These are phyloP conservation scores for Microplitis mediator DNA, from an alignment of 1,140 invertebrate genomes.

Conservation along the genomic window DNA sequence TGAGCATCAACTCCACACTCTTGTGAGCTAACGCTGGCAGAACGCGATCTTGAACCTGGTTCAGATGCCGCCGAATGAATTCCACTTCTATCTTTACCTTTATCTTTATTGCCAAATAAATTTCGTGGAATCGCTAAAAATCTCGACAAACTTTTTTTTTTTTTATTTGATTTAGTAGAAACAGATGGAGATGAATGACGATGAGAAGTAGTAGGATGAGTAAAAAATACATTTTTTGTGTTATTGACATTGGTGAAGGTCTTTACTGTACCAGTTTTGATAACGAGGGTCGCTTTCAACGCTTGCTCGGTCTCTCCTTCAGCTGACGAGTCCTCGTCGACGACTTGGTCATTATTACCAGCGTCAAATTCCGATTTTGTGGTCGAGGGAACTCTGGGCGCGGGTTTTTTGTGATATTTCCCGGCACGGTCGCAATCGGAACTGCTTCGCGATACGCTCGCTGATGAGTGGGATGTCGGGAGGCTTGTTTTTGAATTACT, in stretches of 20 bases:
- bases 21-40: conserved; percentile 38
- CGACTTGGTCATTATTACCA: background rate
- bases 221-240: conserved; percentile 40
- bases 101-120: conserved; percentile 41
- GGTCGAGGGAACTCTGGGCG: conserved; percentile 47
- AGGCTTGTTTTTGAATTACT: no score
- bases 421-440: conserved; percentile 49
- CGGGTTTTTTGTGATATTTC: conserved; percentile 57
- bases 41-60: conserved; percentile 37
- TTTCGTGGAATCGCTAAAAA: conserved; percentile 53
- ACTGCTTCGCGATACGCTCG: conserved; percentile 36
- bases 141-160: conserved; percentile 51
- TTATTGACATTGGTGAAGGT: conserved; percentile 42
- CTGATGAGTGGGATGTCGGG: background rate
- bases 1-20: conserved; percentile 4
- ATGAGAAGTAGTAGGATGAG: conserved; percentile 7
- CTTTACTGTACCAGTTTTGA: conserved; percentile 53
- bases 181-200: conserved; percentile 26
- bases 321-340: background rate
- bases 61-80: conserved; percentile 18
- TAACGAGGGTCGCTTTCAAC: conserved; percentile 53
- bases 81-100: conserved; percentile 34
- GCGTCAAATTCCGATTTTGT: background rate
- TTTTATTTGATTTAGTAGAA: conserved; percentile 37
- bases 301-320: conserved; percentile 40